These are phyloP conservation scores for Microvelia longipes DNA, from an alignment of 1,140 invertebrate species.

Conservation along the genomic window DNA sequence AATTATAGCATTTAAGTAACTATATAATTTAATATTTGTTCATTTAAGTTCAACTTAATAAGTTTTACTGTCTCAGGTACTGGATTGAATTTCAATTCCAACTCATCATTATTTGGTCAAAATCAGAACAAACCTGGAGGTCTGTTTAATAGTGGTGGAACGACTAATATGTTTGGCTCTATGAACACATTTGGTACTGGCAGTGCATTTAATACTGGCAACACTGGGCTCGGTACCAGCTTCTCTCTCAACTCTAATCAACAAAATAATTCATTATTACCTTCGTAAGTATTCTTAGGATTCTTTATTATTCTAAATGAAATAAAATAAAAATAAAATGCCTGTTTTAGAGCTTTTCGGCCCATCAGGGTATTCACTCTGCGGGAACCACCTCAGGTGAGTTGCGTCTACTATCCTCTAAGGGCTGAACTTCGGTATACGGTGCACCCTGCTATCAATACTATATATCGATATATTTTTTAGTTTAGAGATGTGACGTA, in stretches of 20 bases:
- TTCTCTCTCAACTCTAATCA: not conserved
- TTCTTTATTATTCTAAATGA: not conserved
- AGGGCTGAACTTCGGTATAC: too few species aligned
- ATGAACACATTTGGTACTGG: not conserved
- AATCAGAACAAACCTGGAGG: constrained; percentile 35
- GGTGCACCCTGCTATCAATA: too few species aligned
- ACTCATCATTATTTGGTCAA: constrained; percentile 33
- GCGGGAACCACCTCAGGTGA: too few species aligned
- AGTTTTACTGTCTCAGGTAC: not conserved
- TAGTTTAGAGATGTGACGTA: too few species aligned
- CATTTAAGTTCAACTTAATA: too few species aligned
- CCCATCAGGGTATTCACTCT: too few species aligned
- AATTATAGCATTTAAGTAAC: too few species aligned
- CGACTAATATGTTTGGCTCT: not conserved
- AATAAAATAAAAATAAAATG: not conserved
- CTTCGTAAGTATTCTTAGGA: not conserved
- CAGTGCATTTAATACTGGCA: not conserved
- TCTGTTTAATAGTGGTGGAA: constrained; percentile 37
- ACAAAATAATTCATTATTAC: not conserved
- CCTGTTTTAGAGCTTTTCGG: too few species aligned
- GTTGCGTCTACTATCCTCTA: too few species aligned
- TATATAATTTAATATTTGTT: too few species aligned
- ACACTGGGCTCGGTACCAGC: not conserved
- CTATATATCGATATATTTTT: too few species aligned
- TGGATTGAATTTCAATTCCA: constrained; percentile 24